Evolutionary conservation across 2,113 vertebrate genomes (phyloP).

Genomic region (Poicephalus gulielmi): DNA sequence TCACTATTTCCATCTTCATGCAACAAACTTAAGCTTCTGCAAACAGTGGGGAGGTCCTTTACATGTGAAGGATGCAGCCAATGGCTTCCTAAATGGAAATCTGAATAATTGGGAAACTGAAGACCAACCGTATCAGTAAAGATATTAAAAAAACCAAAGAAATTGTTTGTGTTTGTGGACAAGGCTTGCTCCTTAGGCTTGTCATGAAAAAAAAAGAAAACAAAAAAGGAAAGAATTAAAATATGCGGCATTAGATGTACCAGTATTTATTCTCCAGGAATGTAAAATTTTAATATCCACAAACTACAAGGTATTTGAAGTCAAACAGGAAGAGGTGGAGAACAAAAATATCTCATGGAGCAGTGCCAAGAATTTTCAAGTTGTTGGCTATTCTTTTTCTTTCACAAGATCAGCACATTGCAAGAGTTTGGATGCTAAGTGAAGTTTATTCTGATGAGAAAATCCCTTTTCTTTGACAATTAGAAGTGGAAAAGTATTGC

Average conservation of each 20-base stretch:
- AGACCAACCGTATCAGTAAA: neutral
- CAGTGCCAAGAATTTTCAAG: neutral
- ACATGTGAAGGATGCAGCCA: neutral
- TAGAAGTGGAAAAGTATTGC: neutral
- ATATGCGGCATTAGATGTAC: neutral
- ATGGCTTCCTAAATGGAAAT: neutral
- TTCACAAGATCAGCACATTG: neutral
- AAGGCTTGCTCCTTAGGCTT: neutral
- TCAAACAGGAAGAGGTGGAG: neutral
- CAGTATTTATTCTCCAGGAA: neutral
- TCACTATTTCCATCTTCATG: neutral
- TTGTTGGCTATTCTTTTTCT: neutral
- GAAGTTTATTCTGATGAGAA: neutral
- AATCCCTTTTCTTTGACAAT: neutral
- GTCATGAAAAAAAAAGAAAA: neutral
- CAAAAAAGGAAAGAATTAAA: neutral
- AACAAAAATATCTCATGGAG: neutral
- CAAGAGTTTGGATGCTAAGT: neutral
- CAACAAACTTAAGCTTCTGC: neutral
- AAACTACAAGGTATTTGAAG: neutral
- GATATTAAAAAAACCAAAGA: neutral
- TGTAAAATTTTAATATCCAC: neutral
- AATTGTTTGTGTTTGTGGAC: neutral
- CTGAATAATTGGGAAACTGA: neutral
- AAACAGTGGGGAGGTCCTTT: neutral